These are phyloP conservation scores for Machaerirhynchus nigripectus DNA, from an alignment of 2,113 vertebrate species.

Conservation along the genomic window DNA sequence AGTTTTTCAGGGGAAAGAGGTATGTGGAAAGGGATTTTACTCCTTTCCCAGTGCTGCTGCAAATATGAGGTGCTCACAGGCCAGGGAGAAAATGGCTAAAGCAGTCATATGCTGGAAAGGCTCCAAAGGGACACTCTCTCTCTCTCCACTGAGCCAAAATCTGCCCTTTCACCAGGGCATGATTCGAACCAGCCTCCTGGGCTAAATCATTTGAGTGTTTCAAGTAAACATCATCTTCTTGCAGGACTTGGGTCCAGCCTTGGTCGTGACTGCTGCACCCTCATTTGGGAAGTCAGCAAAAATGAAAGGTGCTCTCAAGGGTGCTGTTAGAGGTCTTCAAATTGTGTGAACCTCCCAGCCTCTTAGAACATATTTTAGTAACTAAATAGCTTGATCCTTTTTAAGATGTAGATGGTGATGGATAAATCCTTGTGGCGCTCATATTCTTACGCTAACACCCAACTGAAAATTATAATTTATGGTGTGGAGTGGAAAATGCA, in stretches of 20 bases:
- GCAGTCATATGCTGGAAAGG: not conserved
- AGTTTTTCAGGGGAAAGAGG: not conserved
- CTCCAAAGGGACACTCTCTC: not conserved
- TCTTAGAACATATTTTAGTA: not conserved
- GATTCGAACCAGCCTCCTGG: not conserved
- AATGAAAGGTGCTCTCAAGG: not conserved
- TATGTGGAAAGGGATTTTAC: not conserved
- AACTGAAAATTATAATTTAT: not conserved
- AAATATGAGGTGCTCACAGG: not conserved
- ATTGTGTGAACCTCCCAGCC: not conserved
- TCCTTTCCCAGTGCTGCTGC: not conserved
- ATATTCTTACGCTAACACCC: accelerated
- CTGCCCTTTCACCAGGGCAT: not conserved
- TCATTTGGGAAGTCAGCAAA: not conserved
- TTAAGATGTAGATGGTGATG: not conserved
- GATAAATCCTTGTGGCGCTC: not conserved
- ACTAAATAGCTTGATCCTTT: not conserved
- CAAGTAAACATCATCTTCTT: not conserved
- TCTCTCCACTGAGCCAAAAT: not conserved
- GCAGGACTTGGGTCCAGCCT: not conserved
- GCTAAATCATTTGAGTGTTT: not conserved
- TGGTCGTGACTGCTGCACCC: not conserved
- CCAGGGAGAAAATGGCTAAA: not conserved
- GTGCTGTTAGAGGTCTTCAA: not conserved
- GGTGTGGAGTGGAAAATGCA: not conserved